Conservation (phyloP, 1,140 invertebrate genomes). For the Drosophila grimshawi region DNA sequence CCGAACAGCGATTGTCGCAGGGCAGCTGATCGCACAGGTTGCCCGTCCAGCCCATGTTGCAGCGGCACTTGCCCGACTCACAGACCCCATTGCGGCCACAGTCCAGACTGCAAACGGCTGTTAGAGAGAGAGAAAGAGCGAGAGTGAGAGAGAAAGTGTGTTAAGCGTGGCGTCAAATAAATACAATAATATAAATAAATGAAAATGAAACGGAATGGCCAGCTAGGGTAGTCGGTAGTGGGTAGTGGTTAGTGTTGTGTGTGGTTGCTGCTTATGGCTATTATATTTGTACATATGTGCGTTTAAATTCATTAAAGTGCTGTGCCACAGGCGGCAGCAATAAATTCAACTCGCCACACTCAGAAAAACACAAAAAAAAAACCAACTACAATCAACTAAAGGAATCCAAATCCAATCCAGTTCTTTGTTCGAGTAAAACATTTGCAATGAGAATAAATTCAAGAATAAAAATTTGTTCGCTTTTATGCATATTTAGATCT, state of each 20-base stretch:
- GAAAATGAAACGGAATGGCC: neutral
- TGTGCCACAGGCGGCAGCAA: neutral
- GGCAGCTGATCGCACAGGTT: constrained; percentile 94
- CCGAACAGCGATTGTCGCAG: constrained; percentile 95
- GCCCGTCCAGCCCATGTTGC: constrained; percentile 96
- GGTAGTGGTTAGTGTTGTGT: neutral
- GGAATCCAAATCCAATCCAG: too few species aligned
- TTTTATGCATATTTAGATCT: too few species aligned
- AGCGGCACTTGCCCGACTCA: constrained; percentile 94
- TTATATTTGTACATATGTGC: constrained; percentile 39
- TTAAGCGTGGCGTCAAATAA: neutral
- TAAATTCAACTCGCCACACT: constrained; percentile 1
- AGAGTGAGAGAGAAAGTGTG: constrained; percentile 1
- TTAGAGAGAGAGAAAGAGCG: constrained; percentile 50
- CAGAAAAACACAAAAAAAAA: neutral
- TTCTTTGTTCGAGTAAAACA: too few species aligned
- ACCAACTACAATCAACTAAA: too few species aligned
- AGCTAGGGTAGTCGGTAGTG: neutral
- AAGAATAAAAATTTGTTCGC: too few species aligned
- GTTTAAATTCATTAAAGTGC: constrained; percentile 50
- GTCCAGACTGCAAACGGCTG: constrained; percentile 95
- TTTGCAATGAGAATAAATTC: too few species aligned
- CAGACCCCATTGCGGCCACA: constrained; percentile 96
- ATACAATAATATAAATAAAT: constrained; percentile 27
- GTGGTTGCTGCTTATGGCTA: neutral